Percentiles rank a stretch among this genome's conserved stretches.
phyloP scores from a whole-genome alignment of 2,888 invertebrate genomes.

The Anthrax anthrax region DNA sequence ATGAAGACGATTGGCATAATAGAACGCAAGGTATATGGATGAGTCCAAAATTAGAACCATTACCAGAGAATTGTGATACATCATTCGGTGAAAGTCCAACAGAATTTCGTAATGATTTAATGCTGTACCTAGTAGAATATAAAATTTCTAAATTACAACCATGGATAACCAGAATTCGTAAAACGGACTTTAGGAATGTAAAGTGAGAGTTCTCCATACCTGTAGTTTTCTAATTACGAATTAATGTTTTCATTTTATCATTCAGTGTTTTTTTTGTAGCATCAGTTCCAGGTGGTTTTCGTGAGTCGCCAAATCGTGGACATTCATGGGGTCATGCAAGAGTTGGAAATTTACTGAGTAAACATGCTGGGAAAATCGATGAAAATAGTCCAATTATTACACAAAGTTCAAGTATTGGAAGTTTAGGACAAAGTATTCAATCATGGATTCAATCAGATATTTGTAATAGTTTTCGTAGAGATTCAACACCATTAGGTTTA shows the following conservation, averaged over 20 bases:
- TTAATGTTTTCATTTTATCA: too few relatives aligned
- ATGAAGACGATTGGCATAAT: conserved; percentile 85
- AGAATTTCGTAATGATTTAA: conserved; percentile 61
- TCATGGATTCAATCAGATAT: conserved; percentile 70
- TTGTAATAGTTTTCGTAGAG: conserved; percentile 44
- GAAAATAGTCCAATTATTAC: conserved; percentile 59
- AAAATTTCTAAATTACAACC: conserved; percentile 47
- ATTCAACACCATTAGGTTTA: conserved; percentile 37
- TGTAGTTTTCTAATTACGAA: too few relatives aligned
- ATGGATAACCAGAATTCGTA: conserved; percentile 59
- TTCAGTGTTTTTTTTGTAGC: conserved; percentile 69
- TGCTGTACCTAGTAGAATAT: conserved; percentile 65
- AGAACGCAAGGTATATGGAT: conserved; percentile 92
- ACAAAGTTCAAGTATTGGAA: conserved; percentile 86
- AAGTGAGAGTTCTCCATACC: too few relatives aligned
- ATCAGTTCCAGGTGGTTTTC: conserved; percentile 73
- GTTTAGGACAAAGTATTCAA: conserved; percentile 53
- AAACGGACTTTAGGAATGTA: conserved; percentile 67
- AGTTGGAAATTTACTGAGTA: conserved; percentile 46
- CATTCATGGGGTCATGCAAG: conserved; percentile 49
- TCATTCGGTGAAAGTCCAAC: conserved; percentile 67
- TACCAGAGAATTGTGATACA: conserved; percentile 40
- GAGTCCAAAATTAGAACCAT: conserved; percentile 59
- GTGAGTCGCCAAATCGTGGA: conserved; percentile 35
- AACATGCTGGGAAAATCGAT: conserved; percentile 43